Conservation (phyloP, 2,113 vertebrate genomes). For the Triplophysa rosa region DNA sequence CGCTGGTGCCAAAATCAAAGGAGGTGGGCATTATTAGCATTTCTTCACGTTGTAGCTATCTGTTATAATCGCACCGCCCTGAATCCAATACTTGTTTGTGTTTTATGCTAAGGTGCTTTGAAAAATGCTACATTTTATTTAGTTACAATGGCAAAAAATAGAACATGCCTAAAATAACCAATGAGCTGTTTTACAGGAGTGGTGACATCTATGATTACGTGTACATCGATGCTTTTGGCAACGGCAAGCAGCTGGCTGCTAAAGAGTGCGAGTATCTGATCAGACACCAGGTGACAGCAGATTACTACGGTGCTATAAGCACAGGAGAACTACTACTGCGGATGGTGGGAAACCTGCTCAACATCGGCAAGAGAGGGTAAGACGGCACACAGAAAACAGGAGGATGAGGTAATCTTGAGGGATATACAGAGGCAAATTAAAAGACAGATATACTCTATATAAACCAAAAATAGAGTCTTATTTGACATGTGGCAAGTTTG, state of each 20-base stretch:
- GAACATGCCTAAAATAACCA: not conserved
- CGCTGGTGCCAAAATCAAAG: constrained; percentile 89
- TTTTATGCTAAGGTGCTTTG: too few species aligned
- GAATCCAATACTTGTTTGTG: too few species aligned
- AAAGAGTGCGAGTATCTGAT: constrained; percentile 96
- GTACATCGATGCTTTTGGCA: constrained; percentile 95
- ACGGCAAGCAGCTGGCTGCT: constrained; percentile 90
- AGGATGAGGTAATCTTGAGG: too few species aligned
- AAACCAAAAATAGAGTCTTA: too few species aligned
- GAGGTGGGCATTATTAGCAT: constrained; percentile 72
- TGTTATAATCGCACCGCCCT: not conserved
- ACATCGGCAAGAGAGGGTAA: constrained; percentile 94
- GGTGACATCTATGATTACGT: constrained; percentile 92
- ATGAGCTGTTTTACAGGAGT: constrained; percentile 70
- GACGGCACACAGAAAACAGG: constrained; percentile 40
- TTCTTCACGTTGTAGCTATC: not conserved
- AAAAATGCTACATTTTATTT: too few species aligned
- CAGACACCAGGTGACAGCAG: constrained; percentile 91
- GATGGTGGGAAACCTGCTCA: constrained; percentile 97
- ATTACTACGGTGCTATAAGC: constrained; percentile 90
- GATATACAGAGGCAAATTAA: too few species aligned
- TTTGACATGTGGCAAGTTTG: too few species aligned
- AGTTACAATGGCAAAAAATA: not conserved
- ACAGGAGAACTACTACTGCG: constrained; percentile 91
- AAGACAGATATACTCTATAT: too few species aligned